phyloP scores from a whole-genome alignment of 2,797 vertebrate genomes.

The Mallotus villosus region DNA sequence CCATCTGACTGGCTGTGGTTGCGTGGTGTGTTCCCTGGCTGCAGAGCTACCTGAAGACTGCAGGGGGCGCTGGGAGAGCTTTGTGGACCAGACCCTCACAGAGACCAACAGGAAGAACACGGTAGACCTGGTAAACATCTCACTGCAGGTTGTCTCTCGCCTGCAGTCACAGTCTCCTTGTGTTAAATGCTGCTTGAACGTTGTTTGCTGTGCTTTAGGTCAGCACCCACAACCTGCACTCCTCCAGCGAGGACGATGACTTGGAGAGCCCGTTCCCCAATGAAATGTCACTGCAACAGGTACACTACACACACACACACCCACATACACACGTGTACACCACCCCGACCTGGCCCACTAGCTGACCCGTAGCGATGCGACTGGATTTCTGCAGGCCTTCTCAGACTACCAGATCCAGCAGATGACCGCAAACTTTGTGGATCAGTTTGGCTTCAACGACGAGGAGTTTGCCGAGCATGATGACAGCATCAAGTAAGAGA shows the following conservation, averaged over 20 bases:
- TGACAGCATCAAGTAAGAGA: slow-evolving; percentile 87
- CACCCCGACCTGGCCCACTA: neutral
- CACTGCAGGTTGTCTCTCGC: neutral
- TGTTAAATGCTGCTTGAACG: neutral
- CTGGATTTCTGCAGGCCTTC: slow-evolving; percentile 80
- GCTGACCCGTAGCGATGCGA: slow-evolving; percentile 7
- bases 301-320: slow-evolving; percentile 48
- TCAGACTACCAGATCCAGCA: slow-evolving; percentile 99
- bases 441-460: slow-evolving; percentile 98
- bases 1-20: neutral
- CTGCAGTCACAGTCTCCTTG: neutral
- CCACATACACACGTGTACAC: neutral
- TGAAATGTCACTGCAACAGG: slow-evolving; percentile 95
- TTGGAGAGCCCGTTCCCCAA: slow-evolving; percentile 92
- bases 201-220: slow-evolving; percentile 72
- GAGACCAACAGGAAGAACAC: slow-evolving; percentile 95
- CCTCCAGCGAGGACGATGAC: slow-evolving; percentile 95
- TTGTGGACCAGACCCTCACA: slow-evolving; percentile 89
- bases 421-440: slow-evolving; percentile 96
- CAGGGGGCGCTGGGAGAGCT: slow-evolving; percentile 93
- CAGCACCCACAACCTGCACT: slow-evolving; percentile 89
- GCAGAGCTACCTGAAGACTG: slow-evolving; percentile 92
- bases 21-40: slow-evolving; percentile 12
- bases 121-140: slow-evolving; percentile 86
- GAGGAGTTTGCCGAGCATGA: slow-evolving; percentile 97